Conservation (phyloP, 2,797 vertebrate genomes). For the Pachyuromys duprasi region DNA sequence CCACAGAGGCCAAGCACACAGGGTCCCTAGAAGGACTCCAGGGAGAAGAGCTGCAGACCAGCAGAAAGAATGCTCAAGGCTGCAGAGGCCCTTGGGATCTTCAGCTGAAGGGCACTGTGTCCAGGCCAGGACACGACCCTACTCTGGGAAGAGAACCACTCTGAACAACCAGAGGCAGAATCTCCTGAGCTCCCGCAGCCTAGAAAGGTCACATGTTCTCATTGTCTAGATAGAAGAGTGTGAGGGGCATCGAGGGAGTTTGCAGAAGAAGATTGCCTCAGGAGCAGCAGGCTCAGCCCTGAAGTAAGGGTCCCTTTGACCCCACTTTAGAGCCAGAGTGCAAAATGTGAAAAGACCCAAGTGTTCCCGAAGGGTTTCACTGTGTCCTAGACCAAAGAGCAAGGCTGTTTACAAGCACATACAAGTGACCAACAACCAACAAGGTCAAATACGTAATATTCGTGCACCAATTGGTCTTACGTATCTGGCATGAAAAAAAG, state of each 20-base stretch:
- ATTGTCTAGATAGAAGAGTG: background rate
- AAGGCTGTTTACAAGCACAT: background rate
- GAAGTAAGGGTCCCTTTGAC: background rate
- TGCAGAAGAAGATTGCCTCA: background rate
- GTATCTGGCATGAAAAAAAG: background rate
- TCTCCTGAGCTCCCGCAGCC: background rate
- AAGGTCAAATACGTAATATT: background rate
- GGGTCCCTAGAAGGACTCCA: background rate
- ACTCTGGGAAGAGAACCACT: background rate
- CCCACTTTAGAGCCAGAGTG: background rate
- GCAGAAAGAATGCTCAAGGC: background rate
- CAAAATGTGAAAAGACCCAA: background rate
- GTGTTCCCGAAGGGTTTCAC: background rate
- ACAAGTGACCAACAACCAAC: background rate
- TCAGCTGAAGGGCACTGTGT: background rate
- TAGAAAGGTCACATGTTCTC: background rate
- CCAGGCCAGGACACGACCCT: fast-evolving
- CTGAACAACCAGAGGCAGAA: background rate
- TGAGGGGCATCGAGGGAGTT: fast-evolving
- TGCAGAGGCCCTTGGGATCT: background rate
- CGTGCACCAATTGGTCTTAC: background rate
- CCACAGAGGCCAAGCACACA: too few species aligned
- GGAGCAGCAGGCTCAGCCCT: background rate
- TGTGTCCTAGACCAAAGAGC: background rate
- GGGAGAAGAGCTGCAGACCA: background rate